These are phyloP conservation scores for Nebria salina DNA, from an alignment of 2,888 invertebrate species.

Conservation along the genomic window DNA sequence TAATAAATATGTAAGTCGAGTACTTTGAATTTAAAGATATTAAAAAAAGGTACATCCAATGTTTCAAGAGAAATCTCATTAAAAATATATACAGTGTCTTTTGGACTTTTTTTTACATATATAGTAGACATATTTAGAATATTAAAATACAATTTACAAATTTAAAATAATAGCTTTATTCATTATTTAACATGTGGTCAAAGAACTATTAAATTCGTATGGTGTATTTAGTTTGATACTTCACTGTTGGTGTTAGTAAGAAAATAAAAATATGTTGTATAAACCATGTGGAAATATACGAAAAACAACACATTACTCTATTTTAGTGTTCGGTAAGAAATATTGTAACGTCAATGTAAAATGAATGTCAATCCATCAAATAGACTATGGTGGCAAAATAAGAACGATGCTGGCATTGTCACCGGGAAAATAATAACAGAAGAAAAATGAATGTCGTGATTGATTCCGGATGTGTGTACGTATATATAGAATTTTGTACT, in stretches of 20 bases:
- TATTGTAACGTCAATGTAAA: slow-evolving; percentile 22
- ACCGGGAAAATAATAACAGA: slow-evolving; percentile 60
- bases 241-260: too few relatives aligned
- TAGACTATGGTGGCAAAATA: slow-evolving; percentile 55
- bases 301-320: neutral
- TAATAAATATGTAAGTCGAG: neutral
- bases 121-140: too few relatives aligned
- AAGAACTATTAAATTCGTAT: too few relatives aligned
- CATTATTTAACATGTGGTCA: neutral
- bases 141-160: too few relatives aligned
- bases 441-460: slow-evolving; percentile 60
- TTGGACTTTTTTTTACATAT: too few relatives aligned
- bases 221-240: too few relatives aligned
- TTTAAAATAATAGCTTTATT: too few relatives aligned
- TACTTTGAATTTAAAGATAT: neutral
- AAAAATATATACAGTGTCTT: too few relatives aligned
- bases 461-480: slow-evolving; percentile 55
- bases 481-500: slow-evolving; percentile 48
- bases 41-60: neutral
- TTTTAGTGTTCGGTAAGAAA: slow-evolving; percentile 9
- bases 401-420: slow-evolving; percentile 58
- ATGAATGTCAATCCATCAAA: slow-evolving; percentile 57
- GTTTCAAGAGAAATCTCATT: too few relatives aligned
- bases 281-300: neutral
- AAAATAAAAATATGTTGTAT: neutral